A percentile compares a stretch with the other conserved stretches of the same genome.
phyloP scores from a whole-genome alignment of 2,888 invertebrate genomes.

The Diarsia brunnea region DNA sequence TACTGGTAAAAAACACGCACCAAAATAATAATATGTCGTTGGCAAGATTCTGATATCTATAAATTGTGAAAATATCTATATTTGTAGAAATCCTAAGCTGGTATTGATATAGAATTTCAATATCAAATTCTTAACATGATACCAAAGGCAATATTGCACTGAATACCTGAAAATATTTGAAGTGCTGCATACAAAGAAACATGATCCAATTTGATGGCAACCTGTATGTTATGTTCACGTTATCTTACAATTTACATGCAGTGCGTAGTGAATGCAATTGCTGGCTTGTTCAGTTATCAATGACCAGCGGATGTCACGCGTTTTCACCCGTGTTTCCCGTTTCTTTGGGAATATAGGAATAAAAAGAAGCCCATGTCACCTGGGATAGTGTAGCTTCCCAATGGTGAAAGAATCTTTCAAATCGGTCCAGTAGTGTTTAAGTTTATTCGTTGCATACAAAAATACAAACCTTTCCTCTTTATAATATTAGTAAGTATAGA shows the following conservation, averaged over 20 bases:
- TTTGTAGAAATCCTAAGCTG: constrained; percentile 15
- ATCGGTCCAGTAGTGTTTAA: too few species aligned
- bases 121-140: constrained; percentile 45
- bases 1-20: constrained; percentile 16
- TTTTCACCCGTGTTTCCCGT: too few species aligned
- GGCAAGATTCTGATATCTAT: constrained; percentile 27
- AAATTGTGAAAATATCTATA: constrained; percentile 30
- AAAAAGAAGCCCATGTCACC: too few species aligned
- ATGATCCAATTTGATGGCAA: not conserved
- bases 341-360: too few species aligned
- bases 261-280: not conserved
- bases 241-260: not conserved
- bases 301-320: too few species aligned
- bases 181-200: not conserved
- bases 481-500: too few species aligned
- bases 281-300: too few species aligned
- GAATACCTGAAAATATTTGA: constrained; percentile 35
- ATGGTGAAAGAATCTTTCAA: too few species aligned
- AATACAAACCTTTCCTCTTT: too few species aligned
- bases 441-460: too few species aligned
- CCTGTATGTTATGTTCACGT: not conserved
- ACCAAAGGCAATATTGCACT: constrained; percentile 17
- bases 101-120: constrained; percentile 45
- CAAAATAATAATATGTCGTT: constrained; percentile 39
- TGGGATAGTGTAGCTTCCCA: too few species aligned